phyloP scores from a whole-genome alignment of 2,113 vertebrate species.

The Formicarius rufipectus region DNA sequence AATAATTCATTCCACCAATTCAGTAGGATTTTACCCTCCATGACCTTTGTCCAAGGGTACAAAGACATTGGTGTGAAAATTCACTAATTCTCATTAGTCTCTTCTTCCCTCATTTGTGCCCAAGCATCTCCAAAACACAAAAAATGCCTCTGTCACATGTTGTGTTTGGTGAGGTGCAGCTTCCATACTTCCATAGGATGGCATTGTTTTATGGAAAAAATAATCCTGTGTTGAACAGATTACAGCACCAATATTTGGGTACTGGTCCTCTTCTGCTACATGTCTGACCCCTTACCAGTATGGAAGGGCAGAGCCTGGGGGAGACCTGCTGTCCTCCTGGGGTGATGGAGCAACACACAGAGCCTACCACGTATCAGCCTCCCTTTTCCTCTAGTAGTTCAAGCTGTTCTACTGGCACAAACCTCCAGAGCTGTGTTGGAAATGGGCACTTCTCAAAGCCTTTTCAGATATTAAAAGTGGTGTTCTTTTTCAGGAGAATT shows the following conservation, averaged over 20 bases:
- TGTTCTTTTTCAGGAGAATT: not conserved
- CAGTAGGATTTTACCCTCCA: not conserved
- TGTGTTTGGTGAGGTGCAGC: not conserved
- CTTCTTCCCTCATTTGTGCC: not conserved
- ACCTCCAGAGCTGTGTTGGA: not conserved
- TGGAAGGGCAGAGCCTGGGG: not conserved
- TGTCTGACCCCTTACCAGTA: not conserved
- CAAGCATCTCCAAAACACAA: not conserved
- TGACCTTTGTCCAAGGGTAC: not conserved
- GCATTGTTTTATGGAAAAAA: not conserved
- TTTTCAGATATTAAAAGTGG: not conserved
- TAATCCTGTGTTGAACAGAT: not conserved
- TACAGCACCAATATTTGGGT: not conserved
- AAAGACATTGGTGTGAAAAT: not conserved
- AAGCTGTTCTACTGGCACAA: not conserved
- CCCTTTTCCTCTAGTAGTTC: not conserved
- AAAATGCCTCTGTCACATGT: not conserved
- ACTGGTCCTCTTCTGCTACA: not conserved
- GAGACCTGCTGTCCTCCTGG: not conserved
- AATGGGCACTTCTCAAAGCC: not conserved
- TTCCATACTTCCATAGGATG: not conserved
- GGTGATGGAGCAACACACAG: not conserved
- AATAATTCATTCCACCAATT: not conserved
- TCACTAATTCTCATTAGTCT: not conserved
- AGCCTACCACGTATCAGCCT: not conserved